Evolutionary conservation across 2,797 vertebrate genomes (phyloP).

Genomic region (Pseudochirops corinnae): DNA sequence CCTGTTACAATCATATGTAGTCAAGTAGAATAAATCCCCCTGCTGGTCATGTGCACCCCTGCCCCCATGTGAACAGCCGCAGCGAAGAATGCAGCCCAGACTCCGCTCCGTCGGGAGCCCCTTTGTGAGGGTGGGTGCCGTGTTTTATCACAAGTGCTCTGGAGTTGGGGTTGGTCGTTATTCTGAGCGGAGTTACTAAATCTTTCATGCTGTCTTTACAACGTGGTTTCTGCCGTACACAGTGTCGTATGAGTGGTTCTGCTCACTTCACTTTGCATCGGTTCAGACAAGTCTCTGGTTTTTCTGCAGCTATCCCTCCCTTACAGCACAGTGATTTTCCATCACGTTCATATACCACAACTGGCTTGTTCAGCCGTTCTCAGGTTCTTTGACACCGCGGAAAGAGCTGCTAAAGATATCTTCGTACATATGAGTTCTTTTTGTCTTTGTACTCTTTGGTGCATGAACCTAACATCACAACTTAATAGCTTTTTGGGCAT

Average conservation of each 20-base stretch:
- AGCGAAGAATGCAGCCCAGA: neutral
- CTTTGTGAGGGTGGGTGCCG: accelerated
- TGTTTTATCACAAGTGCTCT: neutral
- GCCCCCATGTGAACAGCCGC: too few relatives aligned
- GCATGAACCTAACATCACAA: neutral
- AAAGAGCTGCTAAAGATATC: neutral
- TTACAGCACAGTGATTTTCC: neutral
- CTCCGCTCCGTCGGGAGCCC: neutral
- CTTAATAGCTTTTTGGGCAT: neutral
- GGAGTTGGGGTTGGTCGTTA: neutral
- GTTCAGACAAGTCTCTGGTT: neutral
- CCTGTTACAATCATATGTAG: neutral
- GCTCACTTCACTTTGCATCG: neutral
- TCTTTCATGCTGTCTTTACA: neutral
- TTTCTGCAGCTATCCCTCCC: neutral
- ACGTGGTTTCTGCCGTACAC: neutral
- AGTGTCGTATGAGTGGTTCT: neutral
- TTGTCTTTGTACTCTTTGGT: neutral
- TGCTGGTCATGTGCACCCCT: neutral
- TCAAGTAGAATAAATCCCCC: neutral
- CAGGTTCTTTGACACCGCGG: neutral
- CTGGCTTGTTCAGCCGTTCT: neutral
- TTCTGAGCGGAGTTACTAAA: neutral
- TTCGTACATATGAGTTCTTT: neutral
- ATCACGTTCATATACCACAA: neutral